A percentile compares a stretch with the other conserved stretches of the same genome.
These are phyloP conservation scores for Epinephelus lanceolatus DNA, from an alignment of 2,113 vertebrate species.

Conservation along the genomic window DNA sequence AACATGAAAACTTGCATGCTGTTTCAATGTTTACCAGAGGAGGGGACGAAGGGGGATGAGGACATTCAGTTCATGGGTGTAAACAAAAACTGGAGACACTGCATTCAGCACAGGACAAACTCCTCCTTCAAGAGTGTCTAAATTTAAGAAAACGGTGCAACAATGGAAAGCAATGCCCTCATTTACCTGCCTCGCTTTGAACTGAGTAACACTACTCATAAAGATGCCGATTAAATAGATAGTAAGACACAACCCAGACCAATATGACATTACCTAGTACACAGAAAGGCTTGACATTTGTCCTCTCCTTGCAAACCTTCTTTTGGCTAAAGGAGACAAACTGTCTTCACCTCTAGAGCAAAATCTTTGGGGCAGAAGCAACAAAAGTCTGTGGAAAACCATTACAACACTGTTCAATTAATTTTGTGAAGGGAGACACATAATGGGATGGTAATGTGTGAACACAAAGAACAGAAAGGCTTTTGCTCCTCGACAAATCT, in stretches of 20 bases:
- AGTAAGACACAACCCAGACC: constrained; percentile 30
- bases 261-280: constrained; percentile 22
- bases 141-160: constrained; percentile 34
- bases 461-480: constrained; percentile 74
- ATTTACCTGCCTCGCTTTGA: constrained; percentile 17
- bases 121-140: constrained; percentile 26
- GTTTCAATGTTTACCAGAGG: constrained; percentile 77
- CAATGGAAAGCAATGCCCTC: constrained; percentile 56
- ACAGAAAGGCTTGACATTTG: constrained; percentile 34
- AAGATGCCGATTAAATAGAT: neutral
- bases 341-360: constrained; percentile 18
- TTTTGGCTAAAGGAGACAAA: constrained; percentile 35
- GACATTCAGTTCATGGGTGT: constrained; percentile 51
- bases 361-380: constrained; percentile 47
- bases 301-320: constrained; percentile 26
- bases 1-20: constrained; percentile 80
- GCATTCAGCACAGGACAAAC: constrained; percentile 30
- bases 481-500: constrained; percentile 73
- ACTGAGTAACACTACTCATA: neutral
- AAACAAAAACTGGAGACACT: constrained; percentile 53
- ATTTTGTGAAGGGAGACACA: constrained; percentile 68
- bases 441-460: constrained; percentile 80
- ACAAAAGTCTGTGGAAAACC: constrained; percentile 62
- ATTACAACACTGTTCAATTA: constrained; percentile 62
- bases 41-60: constrained; percentile 38